These are phyloP conservation scores for Sceloporus tristichus DNA, from an alignment of 2,113 vertebrate species.

Conservation along the genomic window DNA sequence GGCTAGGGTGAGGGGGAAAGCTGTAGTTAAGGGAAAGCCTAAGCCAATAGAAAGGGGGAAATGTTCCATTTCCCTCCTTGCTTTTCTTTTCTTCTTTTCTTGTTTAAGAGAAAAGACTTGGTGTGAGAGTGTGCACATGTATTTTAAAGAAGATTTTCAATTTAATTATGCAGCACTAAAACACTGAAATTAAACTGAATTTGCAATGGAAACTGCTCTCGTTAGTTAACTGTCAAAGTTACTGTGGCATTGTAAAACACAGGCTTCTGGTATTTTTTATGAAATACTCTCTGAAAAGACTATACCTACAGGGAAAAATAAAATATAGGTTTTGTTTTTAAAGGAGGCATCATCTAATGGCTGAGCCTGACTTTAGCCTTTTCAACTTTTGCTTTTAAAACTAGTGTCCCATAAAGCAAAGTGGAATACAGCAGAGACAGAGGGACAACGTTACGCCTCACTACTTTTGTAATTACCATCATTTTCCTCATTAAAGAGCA, in stretches of 20 bases:
- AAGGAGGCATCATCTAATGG: not conserved
- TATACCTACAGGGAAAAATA: not conserved
- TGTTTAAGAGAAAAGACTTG: not conserved
- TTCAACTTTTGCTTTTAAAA: not conserved
- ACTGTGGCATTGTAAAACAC: slow-evolving; percentile 50
- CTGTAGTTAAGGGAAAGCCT: slow-evolving; percentile 35
- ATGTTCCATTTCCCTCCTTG: slow-evolving; percentile 58
- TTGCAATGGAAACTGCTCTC: slow-evolving; percentile 69
- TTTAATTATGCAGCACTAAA: slow-evolving; percentile 75
- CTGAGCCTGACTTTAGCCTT: not conserved
- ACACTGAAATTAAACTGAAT: slow-evolving; percentile 73
- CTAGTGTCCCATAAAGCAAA: not conserved
- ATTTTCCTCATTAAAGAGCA: too few relatives aligned
- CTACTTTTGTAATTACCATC: too few relatives aligned
- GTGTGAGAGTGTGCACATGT: not conserved
- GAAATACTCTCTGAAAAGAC: slow-evolving; percentile 58
- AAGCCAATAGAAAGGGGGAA: slow-evolving; percentile 35
- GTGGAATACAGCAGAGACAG: not conserved
- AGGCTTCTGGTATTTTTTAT: slow-evolving; percentile 62
- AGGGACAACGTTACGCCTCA: too few relatives aligned
- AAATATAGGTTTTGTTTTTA: too few relatives aligned
- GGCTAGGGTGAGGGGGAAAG: not conserved
- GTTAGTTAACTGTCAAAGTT: slow-evolving; percentile 74
- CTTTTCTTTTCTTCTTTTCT: not conserved
- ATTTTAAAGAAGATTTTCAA: slow-evolving; percentile 55